Evolutionary conservation across 2,888 invertebrate species (phyloP).

Genomic region (Drosophila prolongata): DNA sequence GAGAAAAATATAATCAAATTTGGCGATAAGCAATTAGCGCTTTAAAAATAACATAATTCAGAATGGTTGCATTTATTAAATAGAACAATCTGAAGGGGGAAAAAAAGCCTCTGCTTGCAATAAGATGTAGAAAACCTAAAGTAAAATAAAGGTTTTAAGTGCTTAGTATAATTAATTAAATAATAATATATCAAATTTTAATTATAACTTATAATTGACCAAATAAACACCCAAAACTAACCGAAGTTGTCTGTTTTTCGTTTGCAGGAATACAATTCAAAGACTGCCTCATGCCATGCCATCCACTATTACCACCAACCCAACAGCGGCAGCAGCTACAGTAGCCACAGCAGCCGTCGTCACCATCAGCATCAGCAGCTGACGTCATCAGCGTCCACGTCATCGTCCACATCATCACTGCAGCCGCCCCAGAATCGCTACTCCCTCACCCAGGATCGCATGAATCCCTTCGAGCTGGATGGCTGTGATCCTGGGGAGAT

Average conservation of each 20-base stretch:
- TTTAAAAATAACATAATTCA: no score
- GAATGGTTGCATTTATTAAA: no score
- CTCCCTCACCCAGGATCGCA: slow-evolving; percentile 24
- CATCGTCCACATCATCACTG: slow-evolving; percentile 42
- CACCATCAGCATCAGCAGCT: slow-evolving; percentile 47
- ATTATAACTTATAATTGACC: no score
- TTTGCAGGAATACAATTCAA: slow-evolving; percentile 83
- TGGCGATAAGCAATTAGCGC: no score
- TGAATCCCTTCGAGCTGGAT: slow-evolving; percentile 36
- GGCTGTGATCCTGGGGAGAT: slow-evolving; percentile 6
- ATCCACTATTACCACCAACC: slow-evolving; percentile 82
- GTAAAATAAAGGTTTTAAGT: no score
- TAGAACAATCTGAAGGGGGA: no score
- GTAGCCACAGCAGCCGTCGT: slow-evolving; percentile 32
- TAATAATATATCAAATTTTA: no score
- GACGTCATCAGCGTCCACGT: slow-evolving; percentile 41
- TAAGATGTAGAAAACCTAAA: no score
- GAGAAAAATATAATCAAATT: no score
- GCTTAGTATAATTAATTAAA: no score
- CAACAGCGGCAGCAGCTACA: slow-evolving; percentile 38
- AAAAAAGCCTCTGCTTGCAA: no score
- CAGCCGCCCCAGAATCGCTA: slow-evolving; percentile 25
- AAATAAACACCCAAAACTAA: no score
- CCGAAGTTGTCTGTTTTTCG: background rate
- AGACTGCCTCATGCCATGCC: slow-evolving; percentile 84